Evolutionary conservation across 2,888 invertebrate species (phyloP), one percentile per base, ranked within the genome.

Genomic region (Neocrepidodera transversa): DNA sequence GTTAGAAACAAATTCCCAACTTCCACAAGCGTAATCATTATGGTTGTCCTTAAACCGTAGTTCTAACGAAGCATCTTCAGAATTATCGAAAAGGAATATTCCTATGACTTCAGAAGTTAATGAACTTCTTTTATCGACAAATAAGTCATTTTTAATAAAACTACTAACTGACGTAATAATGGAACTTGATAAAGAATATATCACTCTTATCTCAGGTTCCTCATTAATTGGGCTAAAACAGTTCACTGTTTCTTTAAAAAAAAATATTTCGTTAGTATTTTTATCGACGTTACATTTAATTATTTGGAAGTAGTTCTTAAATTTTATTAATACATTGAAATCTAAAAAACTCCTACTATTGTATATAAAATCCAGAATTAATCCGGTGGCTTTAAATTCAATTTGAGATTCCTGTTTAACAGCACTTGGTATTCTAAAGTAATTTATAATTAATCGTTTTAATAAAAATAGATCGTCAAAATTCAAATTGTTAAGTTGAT

Each of bases 401-500:
- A 40, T 26, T 51, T 60, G 52, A n/a, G 60, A 51, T 13, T 51
- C 13, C 2, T 28, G 14, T 26, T 47, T 45, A 4, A 51, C 32
- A 3, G n/a, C 16, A 6, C 16, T 36, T 7, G 60, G 47, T 26
- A 60, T 48, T 17, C 40, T 42, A 14, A 47, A 60, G 16, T 62
- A 54, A 35, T 65, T 65, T 8, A 61, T 60, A 2, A 58, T 26
- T 28, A 62, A 60, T 26, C n/a, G 16, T 14, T 30, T 49, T n/a
- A 64, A 48, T 14, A 48, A 10, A 4, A 20, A 14, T 2, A 64
- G 18, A 35, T 35, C 30, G 6, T 49, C 40, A 1, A 28, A 14
- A 7, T 51, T 32, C 13, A 62, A 32, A n/a, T 45, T 14, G 4
- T 32, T 28, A 20, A 61, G 30, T 11, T 60, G 50, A n/a, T 7